phyloP scores from a whole-genome alignment of 2,888 invertebrate species.

The Siphonodentalium dalli region DNA sequence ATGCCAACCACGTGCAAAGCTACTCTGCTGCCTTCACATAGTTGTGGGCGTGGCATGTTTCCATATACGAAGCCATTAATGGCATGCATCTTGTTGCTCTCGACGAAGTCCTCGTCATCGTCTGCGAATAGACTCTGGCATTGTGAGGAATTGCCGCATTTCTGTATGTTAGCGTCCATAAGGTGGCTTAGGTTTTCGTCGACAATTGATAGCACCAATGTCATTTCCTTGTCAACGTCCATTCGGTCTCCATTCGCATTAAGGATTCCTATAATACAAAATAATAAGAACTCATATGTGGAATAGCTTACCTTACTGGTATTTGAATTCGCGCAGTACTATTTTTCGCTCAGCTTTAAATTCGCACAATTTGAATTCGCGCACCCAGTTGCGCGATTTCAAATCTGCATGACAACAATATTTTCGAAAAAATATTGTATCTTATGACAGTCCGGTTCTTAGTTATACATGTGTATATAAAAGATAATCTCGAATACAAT shows the following conservation, averaged over 20 bases:
- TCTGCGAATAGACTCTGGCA: slow-evolving; percentile 28
- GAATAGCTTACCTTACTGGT: no score
- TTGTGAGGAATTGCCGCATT: slow-evolving; percentile 27
- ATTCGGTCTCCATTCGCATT: slow-evolving; percentile 22
- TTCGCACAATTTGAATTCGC: no score
- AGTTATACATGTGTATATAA: slow-evolving; percentile 38
- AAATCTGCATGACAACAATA: no score
- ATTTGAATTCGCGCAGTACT: no score
- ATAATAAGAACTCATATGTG: no score
- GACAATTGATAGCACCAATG: slow-evolving; percentile 34
- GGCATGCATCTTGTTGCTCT: slow-evolving; percentile 33
- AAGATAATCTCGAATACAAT: no score
- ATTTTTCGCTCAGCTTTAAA: no score
- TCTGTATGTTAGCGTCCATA: slow-evolving; percentile 27
- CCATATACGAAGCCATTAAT: slow-evolving; percentile 43
- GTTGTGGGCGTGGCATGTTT: slow-evolving; percentile 36
- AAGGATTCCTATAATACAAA: slow-evolving; percentile 30
- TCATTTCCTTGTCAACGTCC: slow-evolving; percentile 38
- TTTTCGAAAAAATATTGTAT: no score
- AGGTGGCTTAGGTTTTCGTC: slow-evolving; percentile 41
- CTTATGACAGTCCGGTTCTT: no score
- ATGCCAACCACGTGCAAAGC: slow-evolving; percentile 35
- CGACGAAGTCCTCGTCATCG: slow-evolving; percentile 28
- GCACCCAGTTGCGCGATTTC: no score
- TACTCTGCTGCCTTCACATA: slow-evolving; percentile 38